Conservation (phyloP, 1,140 invertebrate genomes). For the Hirudo medicinalis region DNA sequence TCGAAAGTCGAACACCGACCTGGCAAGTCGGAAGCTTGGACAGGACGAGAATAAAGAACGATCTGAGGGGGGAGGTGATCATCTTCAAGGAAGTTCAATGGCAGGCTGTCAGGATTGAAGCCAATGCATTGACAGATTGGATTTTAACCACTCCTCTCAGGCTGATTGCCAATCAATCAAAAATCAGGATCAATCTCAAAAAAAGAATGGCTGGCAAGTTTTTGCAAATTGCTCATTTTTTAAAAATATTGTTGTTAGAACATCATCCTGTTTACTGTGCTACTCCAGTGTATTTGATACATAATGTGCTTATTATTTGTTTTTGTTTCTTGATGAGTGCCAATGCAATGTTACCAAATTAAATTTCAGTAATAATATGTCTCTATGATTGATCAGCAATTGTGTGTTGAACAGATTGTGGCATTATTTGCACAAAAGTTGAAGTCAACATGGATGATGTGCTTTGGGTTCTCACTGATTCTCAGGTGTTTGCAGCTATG, state of each 20-base stretch:
- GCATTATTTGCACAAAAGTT: conserved; percentile 76
- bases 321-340: not conserved
- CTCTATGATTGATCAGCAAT: not conserved
- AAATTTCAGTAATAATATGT: not conserved
- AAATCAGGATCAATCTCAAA: conserved; percentile 88
- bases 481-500: conserved; percentile 83
- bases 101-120: conserved; percentile 89
- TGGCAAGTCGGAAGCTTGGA: conserved; percentile 70
- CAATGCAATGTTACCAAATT: not conserved
- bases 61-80: conserved; percentile 68
- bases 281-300: too few species aligned
- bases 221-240: too few species aligned
- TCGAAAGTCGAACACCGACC: conserved; percentile 79
- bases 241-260: too few species aligned
- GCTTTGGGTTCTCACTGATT: conserved; percentile 93
- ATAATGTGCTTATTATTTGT: not conserved
- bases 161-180: conserved; percentile 82
- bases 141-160: conserved; percentile 60
- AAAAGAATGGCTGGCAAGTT: conserved; percentile 68
- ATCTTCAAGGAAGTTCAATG: conserved; percentile 96
- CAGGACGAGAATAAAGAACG: conserved; percentile 77
- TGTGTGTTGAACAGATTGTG: conserved; percentile 59
- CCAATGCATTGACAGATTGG: conserved; percentile 41
- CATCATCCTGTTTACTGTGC: too few species aligned
- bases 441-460: conserved; percentile 86